phyloP scores from a whole-genome alignment of 2,888 invertebrate species.

The Copidosoma aretas region DNA sequence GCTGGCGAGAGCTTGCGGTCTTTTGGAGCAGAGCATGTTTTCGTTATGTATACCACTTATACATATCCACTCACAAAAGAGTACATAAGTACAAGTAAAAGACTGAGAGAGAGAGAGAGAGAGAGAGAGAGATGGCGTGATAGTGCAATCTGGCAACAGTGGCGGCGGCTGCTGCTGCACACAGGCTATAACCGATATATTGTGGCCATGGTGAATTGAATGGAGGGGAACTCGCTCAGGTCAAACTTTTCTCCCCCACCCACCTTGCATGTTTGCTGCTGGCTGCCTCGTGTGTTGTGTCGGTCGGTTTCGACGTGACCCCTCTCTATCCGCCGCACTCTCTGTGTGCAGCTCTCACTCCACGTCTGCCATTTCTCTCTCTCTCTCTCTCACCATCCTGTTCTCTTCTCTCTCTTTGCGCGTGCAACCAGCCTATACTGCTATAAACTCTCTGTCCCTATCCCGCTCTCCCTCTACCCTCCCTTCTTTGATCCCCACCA shows the following conservation, averaged over 20 bases:
- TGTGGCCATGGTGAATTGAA: conserved; percentile 61
- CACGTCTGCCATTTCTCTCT: conserved; percentile 1
- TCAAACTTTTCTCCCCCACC: conserved; percentile 58
- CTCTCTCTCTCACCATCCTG: neutral
- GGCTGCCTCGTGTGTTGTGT: neutral
- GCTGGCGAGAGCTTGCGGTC: conserved; percentile 12
- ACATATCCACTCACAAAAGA: neutral
- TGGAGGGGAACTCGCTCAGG: conserved; percentile 62
- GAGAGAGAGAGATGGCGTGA: conserved; percentile 28
- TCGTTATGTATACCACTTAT: neutral
- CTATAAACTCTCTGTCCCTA: neutral
- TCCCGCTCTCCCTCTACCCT: neutral
- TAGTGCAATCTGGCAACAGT: conserved; percentile 60
- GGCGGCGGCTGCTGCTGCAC: conserved; percentile 55
- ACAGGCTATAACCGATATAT: conserved; percentile 55
- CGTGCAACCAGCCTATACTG: too few species aligned
- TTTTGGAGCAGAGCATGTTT: neutral
- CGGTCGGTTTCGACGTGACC: conserved; percentile 44
- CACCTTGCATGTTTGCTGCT: conserved; percentile 32
- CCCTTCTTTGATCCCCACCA: neutral
- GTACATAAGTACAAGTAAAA: conserved; percentile 5
- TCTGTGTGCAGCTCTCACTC: conserved; percentile 26
- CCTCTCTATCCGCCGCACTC: too few species aligned
- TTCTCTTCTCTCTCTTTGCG: too few species aligned
- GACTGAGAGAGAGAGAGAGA: conserved; percentile 34